Base-by-base conservation (phyloP, 2,888 invertebrate species). In the Aradus depressus region DNA sequence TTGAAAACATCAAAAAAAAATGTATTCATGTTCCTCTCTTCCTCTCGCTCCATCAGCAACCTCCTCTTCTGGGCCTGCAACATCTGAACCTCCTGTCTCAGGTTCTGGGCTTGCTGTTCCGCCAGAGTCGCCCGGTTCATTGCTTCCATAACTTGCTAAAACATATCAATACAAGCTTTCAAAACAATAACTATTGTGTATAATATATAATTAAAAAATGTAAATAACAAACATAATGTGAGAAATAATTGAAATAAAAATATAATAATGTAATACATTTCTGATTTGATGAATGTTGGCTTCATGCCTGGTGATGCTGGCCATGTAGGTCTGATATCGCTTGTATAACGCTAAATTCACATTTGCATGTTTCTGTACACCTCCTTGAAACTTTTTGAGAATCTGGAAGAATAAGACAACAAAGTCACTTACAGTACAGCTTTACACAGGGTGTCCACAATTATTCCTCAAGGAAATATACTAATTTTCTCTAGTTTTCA, bases 331-430 rank as follows among this genome's bases (percentile, higher is more conserved):
- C 64, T 82, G 82, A 64, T 85, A 87, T 61, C 89, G 85, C 62
- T 92, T 88, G 68, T 91, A 88, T 37, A 92, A 70, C 0, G 84
- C 78, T 19, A 77, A 71, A 47, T 92, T 87, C 72, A 95, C 93
- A 59, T 85, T 84, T 66, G 88, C 90, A 22, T 72, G 61, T 18
- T 69, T 67, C 45, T 57, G 47, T 6, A 55, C 54, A 22, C 47
- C 39, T 18, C 39, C 31, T 12, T 45, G 31, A 37, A 58, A 35
- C 8, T 52, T 53, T 41, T 54, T 56, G 23, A 49, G 38, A 18
- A 50, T 48, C 47, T 47, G 26, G 18, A 47, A 16, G 14, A 16
- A 37, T 8, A 45, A 2, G 16, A 42, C n/a, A 28, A 28, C 8
- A 10, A 28, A n/a, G n/a, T n/a, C n/a, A n/a, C n/a, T n/a, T n/a